Evolutionary conservation across 2,113 vertebrate genomes (phyloP).

Genomic region (Pterocles burchelli): DNA sequence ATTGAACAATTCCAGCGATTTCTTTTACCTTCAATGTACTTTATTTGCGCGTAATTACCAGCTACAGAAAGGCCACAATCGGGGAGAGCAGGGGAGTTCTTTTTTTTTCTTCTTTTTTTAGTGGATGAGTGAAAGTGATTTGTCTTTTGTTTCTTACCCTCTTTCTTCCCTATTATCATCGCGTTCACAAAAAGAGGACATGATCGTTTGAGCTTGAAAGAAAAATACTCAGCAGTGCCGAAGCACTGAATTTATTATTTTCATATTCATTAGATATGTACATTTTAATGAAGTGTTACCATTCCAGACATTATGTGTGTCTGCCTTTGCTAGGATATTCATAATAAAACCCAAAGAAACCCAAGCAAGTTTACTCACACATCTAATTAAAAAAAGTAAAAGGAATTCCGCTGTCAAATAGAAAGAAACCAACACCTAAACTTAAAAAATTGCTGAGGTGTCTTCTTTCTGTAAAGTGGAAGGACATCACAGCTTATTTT

Average conservation of each 20-base stretch:
- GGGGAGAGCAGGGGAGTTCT: background rate
- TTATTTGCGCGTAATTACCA: background rate
- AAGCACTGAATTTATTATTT: background rate
- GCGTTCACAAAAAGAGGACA: background rate
- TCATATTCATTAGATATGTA: background rate
- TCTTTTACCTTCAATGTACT: background rate
- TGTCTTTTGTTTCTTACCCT: background rate
- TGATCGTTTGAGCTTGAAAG: background rate
- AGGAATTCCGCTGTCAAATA: background rate
- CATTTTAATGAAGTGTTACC: background rate
- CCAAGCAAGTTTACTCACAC: background rate
- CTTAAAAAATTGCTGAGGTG: background rate
- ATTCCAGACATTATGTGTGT: background rate
- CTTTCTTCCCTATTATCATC: background rate
- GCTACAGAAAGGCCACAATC: background rate
- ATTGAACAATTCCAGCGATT: fast-evolving
- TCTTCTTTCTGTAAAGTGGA: background rate
- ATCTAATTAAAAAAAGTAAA: background rate
- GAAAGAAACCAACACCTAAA: background rate
- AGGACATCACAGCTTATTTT: background rate
- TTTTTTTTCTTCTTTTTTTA: fast-evolving
- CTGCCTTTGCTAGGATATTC: background rate
- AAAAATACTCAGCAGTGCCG: background rate
- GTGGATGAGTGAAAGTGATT: background rate
- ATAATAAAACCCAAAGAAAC: background rate